Percentiles rank a stretch among this genome's conserved stretches.
These are phyloP conservation scores for Bombus soroeensis DNA, from an alignment of 1,140 invertebrate species.

Conservation along the genomic window DNA sequence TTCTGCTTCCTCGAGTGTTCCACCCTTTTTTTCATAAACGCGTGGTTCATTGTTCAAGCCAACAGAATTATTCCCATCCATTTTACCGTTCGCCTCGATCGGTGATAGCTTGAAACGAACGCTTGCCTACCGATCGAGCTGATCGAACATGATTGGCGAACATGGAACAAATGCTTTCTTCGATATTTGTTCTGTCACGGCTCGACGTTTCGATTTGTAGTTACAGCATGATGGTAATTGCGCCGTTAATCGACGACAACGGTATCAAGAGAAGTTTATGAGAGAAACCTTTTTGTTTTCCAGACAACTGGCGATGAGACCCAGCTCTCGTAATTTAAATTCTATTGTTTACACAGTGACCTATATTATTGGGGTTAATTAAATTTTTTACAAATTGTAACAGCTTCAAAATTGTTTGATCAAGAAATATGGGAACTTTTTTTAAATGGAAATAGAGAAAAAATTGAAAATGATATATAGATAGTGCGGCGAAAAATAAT, in stretches of 20 bases:
- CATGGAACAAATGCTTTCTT: not conserved
- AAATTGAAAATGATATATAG: too few relatives aligned
- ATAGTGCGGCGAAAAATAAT: too few relatives aligned
- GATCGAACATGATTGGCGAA: conserved; percentile 11
- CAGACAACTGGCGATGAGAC: too few relatives aligned
- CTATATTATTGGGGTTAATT: too few relatives aligned
- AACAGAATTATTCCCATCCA: conserved; percentile 8
- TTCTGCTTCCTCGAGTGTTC: not conserved
- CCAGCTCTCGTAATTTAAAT: not conserved
- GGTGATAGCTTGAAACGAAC: conserved; percentile 9
- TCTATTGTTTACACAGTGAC: not conserved
- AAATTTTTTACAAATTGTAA: too few relatives aligned
- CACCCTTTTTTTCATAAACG: not conserved
- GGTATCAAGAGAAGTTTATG: not conserved
- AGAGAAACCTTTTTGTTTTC: not conserved
- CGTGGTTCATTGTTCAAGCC: conserved; percentile 13
- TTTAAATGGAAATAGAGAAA: too few relatives aligned
- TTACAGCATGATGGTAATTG: conserved; percentile 2
- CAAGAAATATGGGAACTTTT: too few relatives aligned
- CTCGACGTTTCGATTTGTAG: not conserved
- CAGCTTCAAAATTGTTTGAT: too few relatives aligned
- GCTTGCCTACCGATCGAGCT: not conserved
- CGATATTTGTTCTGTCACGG: conserved; percentile 7
- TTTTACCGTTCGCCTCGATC: not conserved
- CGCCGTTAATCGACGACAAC: conserved; percentile 1